phyloP scores from a whole-genome alignment of 2,797 vertebrate genomes.

The Philypnodon macrostomus region DNA sequence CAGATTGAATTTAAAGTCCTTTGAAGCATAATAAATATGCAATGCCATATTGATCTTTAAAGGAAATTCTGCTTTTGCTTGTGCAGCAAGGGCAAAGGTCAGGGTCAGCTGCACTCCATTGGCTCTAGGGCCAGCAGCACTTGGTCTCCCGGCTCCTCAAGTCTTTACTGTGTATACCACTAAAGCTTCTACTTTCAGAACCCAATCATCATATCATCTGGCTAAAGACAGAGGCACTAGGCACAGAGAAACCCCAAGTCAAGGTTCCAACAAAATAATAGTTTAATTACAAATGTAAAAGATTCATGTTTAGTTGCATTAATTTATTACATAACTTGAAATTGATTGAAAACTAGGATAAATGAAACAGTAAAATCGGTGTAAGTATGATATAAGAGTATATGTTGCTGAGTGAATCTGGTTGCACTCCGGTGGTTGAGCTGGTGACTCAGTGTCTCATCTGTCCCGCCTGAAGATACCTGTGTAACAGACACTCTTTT shows the following conservation, averaged over 20 bases:
- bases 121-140: slow-evolving; percentile 10
- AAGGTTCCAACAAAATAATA: too few species aligned
- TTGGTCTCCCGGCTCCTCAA: slow-evolving; percentile 2
- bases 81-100: slow-evolving; percentile 50
- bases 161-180: slow-evolving; percentile 5
- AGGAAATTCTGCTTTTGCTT: slow-evolving; percentile 51
- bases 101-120: slow-evolving; percentile 27
- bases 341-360: too few species aligned
- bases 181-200: not conserved
- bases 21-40: slow-evolving; percentile 47
- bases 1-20: slow-evolving; percentile 43
- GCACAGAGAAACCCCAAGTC: too few species aligned
- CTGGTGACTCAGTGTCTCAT: slow-evolving; percentile 16
- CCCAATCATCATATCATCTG: not conserved
- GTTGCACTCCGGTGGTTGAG: too few species aligned
- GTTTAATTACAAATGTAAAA: too few species aligned
- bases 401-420: too few species aligned
- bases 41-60: slow-evolving; percentile 49
- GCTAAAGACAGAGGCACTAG: too few species aligned
- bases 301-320: too few species aligned
- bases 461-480: slow-evolving; percentile 19
- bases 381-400: too few species aligned
- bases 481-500: slow-evolving; percentile 28
- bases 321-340: too few species aligned
- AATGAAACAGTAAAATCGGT: too few species aligned